Conservation (phyloP, 92 coral and sea anemone genomes). For the Phenganax marumi region DNA sequence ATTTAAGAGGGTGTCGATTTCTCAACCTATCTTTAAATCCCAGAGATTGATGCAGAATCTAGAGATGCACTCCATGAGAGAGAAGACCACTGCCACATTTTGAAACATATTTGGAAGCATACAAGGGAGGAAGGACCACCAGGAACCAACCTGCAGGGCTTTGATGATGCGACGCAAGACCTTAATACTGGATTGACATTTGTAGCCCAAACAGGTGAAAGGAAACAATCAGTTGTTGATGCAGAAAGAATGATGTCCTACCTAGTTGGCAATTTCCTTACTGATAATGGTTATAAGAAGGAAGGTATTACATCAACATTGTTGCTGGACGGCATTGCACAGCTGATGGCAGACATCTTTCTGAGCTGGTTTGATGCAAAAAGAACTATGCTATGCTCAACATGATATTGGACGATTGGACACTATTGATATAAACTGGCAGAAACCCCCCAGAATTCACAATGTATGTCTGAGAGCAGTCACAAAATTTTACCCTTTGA, state of each 20-base stretch:
- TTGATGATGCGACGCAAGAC: conserved; percentile 51
- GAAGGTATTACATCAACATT: conserved; percentile 53
- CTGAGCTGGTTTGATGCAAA: conserved; percentile 59
- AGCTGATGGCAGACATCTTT: conserved; percentile 66
- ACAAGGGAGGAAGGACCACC: conserved; percentile 49
- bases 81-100: conserved; percentile 62
- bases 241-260: conserved; percentile 49
- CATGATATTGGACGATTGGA: conserved; percentile 72
- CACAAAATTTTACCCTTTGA: no score
- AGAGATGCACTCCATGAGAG: conserved; percentile 52
- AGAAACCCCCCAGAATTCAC: neutral
- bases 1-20: conserved; percentile 26
- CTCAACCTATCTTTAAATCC: conserved; percentile 4
- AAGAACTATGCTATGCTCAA: conserved; percentile 70
- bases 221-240: conserved; percentile 54
- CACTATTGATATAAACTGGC: conserved; percentile 69
- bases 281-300: conserved; percentile 41
- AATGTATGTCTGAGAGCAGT: neutral
- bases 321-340: conserved; percentile 81
- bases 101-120: conserved; percentile 51
- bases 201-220: conserved; percentile 41
- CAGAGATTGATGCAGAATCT: conserved; percentile 28
- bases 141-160: conserved; percentile 30
- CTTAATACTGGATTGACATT: conserved; percentile 47
- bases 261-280: conserved; percentile 43